Conservation (phyloP, 2,888 invertebrate genomes). For the Xiphydria camelus region DNA sequence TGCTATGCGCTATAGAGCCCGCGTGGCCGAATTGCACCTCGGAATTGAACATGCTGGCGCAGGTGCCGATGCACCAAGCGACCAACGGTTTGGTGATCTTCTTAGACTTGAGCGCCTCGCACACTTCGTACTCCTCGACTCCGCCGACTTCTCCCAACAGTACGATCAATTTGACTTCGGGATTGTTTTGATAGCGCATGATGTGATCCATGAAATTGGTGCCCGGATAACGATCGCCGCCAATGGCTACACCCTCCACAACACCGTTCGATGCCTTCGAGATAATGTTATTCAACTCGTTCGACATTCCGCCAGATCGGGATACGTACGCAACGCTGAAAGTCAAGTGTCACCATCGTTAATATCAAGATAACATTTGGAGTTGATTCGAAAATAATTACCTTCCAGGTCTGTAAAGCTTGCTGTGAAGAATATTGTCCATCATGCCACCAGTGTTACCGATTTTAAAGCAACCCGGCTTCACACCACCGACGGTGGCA, state of each 20-base stretch:
- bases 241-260: constrained; percentile 96
- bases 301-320: constrained; percentile 98
- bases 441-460: constrained; percentile 99
- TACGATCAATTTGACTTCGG: constrained; percentile 91
- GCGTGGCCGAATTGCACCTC: constrained; percentile 99
- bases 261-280: constrained; percentile 97
- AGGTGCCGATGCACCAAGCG: constrained; percentile 98
- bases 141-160: constrained; percentile 98
- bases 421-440: constrained; percentile 97
- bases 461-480: constrained; percentile 98
- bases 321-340: constrained; percentile 95
- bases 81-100: constrained; percentile 91
- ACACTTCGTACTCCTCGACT: constrained; percentile 96
- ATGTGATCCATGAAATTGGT: constrained; percentile 98
- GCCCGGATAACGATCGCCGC: constrained; percentile 97
- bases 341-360: not conserved
- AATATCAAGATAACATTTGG: not conserved
- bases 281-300: constrained; percentile 97
- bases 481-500: constrained; percentile 96
- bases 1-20: constrained; percentile 95
- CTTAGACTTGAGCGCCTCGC: constrained; percentile 78
- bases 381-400: constrained; percentile 32
- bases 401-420: constrained; percentile 92
- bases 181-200: constrained; percentile 79
- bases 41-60: constrained; percentile 66